phyloP scores from a whole-genome alignment of 1,140 invertebrate species.

The Sarcophaga peregrina region DNA sequence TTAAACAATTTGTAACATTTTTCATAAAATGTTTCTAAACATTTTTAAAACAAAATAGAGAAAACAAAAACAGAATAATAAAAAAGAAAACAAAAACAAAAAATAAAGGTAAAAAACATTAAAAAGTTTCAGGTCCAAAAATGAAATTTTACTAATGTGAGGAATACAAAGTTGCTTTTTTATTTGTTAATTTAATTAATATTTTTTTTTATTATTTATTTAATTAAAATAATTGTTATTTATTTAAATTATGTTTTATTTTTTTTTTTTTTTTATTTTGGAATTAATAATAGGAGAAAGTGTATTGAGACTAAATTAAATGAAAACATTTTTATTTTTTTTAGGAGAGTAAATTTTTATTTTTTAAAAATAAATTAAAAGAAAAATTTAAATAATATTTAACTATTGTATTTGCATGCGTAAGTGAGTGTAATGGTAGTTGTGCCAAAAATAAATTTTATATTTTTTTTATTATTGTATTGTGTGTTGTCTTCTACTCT shows the following conservation, averaged over 20 bases:
- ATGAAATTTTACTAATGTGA: conserved; percentile 39
- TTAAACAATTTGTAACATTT: too few species aligned
- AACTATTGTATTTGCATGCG: neutral
- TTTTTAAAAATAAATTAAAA: too few species aligned
- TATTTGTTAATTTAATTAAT: too few species aligned
- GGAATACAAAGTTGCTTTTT: conserved; percentile 33
- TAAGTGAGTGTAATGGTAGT: neutral
- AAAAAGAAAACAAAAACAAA: neutral
- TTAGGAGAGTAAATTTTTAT: neutral
- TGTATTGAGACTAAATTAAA: neutral
- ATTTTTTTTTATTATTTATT: too few species aligned
- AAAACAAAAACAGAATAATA: too few species aligned
- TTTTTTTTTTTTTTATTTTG: neutral
- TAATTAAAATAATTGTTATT: too few species aligned
- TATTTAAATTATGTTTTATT: neutral
- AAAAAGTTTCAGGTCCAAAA: conserved; percentile 58
- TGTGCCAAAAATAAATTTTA: too few species aligned
- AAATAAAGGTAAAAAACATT: neutral
- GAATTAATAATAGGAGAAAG: neutral
- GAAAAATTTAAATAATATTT: neutral
- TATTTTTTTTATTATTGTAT: neutral
- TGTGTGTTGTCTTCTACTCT: neutral
- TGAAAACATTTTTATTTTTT: neutral
- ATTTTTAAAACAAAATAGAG: too few species aligned
- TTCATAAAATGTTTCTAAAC: too few species aligned